Evolutionary conservation across 1,140 invertebrate species (phyloP).

Genomic region (Adelges cooleyi): DNA sequence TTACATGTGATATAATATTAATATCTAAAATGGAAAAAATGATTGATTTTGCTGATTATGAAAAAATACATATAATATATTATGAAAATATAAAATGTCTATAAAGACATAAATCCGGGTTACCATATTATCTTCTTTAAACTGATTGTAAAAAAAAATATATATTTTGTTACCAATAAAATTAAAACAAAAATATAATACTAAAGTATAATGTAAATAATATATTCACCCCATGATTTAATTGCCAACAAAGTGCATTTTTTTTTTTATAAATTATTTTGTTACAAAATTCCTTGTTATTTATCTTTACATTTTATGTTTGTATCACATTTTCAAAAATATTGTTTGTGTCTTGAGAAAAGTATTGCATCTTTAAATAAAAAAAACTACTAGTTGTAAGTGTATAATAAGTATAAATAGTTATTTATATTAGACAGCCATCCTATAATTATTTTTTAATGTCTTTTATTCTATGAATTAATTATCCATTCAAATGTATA

Average conservation of each 20-base stretch:
- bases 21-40: neutral
- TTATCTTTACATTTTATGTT: no score
- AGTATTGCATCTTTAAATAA: no score
- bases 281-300: no score
- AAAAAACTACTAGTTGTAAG: no score
- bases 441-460: no score
- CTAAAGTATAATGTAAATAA: neutral
- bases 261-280: no score
- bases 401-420: no score
- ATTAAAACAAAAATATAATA: conserved; percentile 8
- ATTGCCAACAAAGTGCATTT: neutral
- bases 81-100: neutral
- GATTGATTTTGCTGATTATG: conserved; percentile 11
- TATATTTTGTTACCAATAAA: conserved; percentile 25
- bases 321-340: no score
- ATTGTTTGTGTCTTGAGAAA: no score
- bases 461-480: no score
- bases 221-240: neutral
- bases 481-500: no score
- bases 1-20: neutral
- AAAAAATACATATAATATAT: neutral
- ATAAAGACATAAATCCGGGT: neutral
- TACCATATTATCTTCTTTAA: conserved; percentile 20
- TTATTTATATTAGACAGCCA: no score
- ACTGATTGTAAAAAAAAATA: conserved; percentile 4